Evolutionary conservation across 2,113 vertebrate species (phyloP).

Genomic region (Carassius gibelio): DNA sequence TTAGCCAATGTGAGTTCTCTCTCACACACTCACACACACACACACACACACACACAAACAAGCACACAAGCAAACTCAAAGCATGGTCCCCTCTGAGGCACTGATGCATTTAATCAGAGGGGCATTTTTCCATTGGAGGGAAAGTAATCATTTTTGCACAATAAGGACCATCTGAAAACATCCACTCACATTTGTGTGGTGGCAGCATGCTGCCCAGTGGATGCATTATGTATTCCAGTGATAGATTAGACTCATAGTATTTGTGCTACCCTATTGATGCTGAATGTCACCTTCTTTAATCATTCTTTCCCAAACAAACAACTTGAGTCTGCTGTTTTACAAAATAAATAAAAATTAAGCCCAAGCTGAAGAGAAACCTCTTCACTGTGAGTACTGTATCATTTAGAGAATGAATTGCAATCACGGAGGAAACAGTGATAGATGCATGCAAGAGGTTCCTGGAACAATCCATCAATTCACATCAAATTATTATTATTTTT

Average conservation of each 20-base stretch:
- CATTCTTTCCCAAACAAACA: slow-evolving; percentile 43
- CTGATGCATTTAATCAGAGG: slow-evolving; percentile 58
- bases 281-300: slow-evolving; percentile 57
- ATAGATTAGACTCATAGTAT: slow-evolving; percentile 54
- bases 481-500: neutral
- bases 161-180: slow-evolving; percentile 47
- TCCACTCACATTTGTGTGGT: slow-evolving; percentile 54
- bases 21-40: neutral
- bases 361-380: slow-evolving; percentile 10
- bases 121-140: slow-evolving; percentile 34
- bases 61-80: slow-evolving; percentile 23
- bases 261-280: slow-evolving; percentile 53
- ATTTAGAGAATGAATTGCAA: slow-evolving; percentile 24
- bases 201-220: slow-evolving; percentile 38
- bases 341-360: neutral
- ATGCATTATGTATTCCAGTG: slow-evolving; percentile 54
- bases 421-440: neutral
- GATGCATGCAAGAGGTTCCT: neutral
- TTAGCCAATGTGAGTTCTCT: neutral
- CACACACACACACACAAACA: slow-evolving; percentile 6
- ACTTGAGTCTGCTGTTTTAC: slow-evolving; percentile 14
- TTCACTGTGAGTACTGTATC: neutral
- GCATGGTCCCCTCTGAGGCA: slow-evolving; percentile 28
- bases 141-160: slow-evolving; percentile 60
- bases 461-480: neutral